A percentile compares a stretch with the other conserved stretches of the same genome.
These are phyloP conservation scores for Alethe diademata DNA, from an alignment of 2,113 vertebrate genomes.

Conservation along the genomic window DNA sequence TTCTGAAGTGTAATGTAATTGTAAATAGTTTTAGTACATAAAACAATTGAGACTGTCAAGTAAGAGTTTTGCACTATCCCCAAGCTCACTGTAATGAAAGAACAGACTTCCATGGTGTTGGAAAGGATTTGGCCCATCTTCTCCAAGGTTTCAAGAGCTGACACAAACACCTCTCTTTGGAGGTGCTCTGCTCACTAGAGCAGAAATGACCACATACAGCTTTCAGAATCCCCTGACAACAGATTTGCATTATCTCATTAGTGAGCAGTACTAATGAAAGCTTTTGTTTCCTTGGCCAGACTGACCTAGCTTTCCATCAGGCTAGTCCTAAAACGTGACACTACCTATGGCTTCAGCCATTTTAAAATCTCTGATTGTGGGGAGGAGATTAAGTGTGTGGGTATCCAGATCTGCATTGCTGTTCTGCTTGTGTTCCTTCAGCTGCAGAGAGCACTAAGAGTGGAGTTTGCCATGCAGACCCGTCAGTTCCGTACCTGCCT, in stretches of 20 bases:
- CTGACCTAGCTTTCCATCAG: slow-evolving; percentile 3
- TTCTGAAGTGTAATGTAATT: neutral
- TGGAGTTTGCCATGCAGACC: neutral
- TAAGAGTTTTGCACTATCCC: neutral
- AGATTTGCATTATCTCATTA: slow-evolving; percentile 39
- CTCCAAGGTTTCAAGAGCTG: neutral
- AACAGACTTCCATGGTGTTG: neutral
- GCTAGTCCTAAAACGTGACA: neutral
- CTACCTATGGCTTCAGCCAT: neutral
- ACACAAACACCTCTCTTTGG: neutral
- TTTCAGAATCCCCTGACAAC: neutral
- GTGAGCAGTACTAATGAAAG: slow-evolving; percentile 42
- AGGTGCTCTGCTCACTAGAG: neutral
- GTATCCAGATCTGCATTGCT: neutral
- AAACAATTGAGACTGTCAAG: neutral
- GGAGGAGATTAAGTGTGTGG: neutral
- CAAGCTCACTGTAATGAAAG: neutral
- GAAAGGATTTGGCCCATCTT: neutral
- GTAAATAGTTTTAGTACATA: neutral
- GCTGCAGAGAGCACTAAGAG: neutral
- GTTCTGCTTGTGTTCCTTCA: neutral
- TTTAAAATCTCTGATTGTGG: neutral
- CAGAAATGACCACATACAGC: neutral
- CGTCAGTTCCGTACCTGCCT: neutral
- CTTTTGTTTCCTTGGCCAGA: slow-evolving; percentile 19